A percentile compares a stretch with the other conserved stretches of the same genome.
Evolutionary conservation across 2,888 invertebrate species (phyloP).

Genomic region (Limnephilus lunatus): DNA sequence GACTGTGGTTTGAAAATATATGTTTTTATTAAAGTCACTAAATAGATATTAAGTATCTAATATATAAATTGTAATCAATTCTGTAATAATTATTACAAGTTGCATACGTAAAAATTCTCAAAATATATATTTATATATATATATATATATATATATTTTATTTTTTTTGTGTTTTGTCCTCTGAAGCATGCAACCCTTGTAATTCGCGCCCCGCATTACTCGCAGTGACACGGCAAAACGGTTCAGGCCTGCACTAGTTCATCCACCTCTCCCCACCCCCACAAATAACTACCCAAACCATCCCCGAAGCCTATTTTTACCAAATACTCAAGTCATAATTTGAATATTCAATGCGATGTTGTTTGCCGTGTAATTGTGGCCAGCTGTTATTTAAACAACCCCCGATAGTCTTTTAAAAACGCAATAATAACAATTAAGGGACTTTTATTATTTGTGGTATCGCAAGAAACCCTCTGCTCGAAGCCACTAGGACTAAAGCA

Average conservation of each 20-base stretch:
- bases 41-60: no score
- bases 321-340: conserved; percentile 52
- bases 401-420: not conserved
- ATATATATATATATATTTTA: no score
- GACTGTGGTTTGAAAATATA: no score
- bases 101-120: no score
- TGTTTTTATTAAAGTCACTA: no score
- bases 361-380: conserved; percentile 29
- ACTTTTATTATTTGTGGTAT: not conserved
- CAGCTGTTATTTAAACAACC: conserved; percentile 2
- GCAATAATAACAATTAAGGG: not conserved
- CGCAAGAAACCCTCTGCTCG: not conserved
- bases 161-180: not conserved
- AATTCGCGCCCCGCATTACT: conserved; percentile 50
- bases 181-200: conserved; percentile 25
- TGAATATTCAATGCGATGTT: conserved; percentile 47
- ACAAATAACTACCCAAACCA: conserved; percentile 38
- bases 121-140: no score
- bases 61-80: no score
- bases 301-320: conserved; percentile 42
- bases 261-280: conserved; percentile 17
- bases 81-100: no score
- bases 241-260: not conserved
- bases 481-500: not conserved
- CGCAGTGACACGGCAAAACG: conserved; percentile 58